phyloP scores from a whole-genome alignment of 2,797 vertebrate species.

The Meriones psammophilus region DNA sequence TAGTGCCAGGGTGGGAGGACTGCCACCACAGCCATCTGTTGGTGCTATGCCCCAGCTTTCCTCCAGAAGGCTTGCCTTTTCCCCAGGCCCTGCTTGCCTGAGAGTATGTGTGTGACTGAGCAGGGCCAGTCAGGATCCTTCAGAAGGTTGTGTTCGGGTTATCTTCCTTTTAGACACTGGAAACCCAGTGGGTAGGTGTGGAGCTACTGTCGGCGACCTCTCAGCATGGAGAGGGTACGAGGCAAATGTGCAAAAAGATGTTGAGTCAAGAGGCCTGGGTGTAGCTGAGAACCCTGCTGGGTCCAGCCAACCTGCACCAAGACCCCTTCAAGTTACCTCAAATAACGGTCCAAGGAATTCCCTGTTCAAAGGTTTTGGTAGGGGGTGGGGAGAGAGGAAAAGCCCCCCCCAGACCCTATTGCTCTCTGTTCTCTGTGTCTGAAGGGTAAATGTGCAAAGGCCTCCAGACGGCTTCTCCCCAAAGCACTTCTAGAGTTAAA shows the following conservation, averaged over 20 bases:
- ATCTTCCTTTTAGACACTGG: not conserved
- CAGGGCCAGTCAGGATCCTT: not conserved
- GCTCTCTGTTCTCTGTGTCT: not conserved
- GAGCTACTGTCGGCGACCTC: not conserved
- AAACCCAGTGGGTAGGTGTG: not conserved
- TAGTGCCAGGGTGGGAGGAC: not conserved
- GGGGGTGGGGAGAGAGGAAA: not conserved
- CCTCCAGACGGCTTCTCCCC: not conserved
- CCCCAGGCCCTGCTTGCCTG: not conserved
- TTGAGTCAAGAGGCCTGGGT: not conserved
- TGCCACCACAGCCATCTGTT: no score
- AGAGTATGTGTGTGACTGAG: not conserved
- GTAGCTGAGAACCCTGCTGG: not conserved
- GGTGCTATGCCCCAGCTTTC: not conserved
- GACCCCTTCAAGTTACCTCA: not conserved
- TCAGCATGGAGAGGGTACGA: not conserved
- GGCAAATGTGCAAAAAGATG: not conserved
- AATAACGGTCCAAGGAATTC: not conserved
- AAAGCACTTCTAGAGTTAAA: not conserved
- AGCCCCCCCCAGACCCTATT: not conserved
- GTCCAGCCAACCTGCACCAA: constrained; percentile 22
- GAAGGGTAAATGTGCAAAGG: not conserved
- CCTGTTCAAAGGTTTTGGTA: not conserved
- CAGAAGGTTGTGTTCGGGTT: not conserved
- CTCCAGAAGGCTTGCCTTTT: not conserved